phyloP scores from a whole-genome alignment of 1,140 invertebrate genomes.

The Anoplolepis gracilipes region DNA sequence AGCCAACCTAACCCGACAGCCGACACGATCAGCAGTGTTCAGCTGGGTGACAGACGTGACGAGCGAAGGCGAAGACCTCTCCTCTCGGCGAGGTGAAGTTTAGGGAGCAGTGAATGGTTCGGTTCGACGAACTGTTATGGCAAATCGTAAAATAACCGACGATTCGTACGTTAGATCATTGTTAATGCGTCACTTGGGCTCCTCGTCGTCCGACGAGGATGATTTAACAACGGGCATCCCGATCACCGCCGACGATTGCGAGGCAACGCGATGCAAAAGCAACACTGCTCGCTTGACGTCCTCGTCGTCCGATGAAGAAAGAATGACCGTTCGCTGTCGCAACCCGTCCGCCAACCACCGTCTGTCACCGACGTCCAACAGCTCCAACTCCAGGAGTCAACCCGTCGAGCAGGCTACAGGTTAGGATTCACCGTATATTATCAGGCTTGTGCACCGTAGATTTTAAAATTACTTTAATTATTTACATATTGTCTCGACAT shows the following conservation, averaged over 20 bases:
- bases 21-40: too few relatives aligned
- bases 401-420: slow-evolving; percentile 58
- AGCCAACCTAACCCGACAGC: too few relatives aligned
- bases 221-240: too few relatives aligned
- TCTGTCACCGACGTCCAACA: slow-evolving; percentile 11
- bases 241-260: too few relatives aligned
- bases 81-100: not conserved
- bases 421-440: slow-evolving; percentile 51
- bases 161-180: slow-evolving; percentile 47
- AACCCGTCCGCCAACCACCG: not conserved
- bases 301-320: slow-evolving; percentile 65
- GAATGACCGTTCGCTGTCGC: not conserved
- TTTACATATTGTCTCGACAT: too few relatives aligned
- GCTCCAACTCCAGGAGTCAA: slow-evolving; percentile 17
- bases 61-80: slow-evolving; percentile 24
- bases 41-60: slow-evolving; percentile 70
- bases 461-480: not conserved
- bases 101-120: slow-evolving; percentile 60
- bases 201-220: slow-evolving; percentile 36
- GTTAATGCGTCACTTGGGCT: slow-evolving; percentile 28
- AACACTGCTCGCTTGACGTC: slow-evolving; percentile 18
- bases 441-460: too few relatives aligned
- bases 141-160: slow-evolving; percentile 55
- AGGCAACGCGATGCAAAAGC: not conserved
- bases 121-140: slow-evolving; percentile 63